Evolutionary conservation across 2,797 vertebrate species (phyloP), one percentile per base, ranked within the genome.

Genomic region (Coregonus ussuriensis): DNA sequence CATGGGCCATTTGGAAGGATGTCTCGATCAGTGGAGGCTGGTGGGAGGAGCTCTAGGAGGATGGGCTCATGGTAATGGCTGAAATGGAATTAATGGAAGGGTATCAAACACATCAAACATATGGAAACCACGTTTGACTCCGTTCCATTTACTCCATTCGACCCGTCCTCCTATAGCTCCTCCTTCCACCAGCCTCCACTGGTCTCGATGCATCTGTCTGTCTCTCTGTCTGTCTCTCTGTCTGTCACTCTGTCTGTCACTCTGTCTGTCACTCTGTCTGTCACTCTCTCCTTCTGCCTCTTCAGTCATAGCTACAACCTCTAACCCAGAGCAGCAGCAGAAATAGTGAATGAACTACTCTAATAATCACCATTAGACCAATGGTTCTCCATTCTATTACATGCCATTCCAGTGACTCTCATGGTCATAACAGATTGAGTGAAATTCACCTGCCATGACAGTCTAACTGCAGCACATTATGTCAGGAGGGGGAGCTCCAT

Each of bases 381-480:
- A 88, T 85, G 84, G 83, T 76, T 81, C 77, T 63, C 63, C 35
- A 70, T 88, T 91, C 87, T 89, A 91, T 88, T 88, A 82, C 83
- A 81, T 77, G 86, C 79, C 86, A 83, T 89, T 85, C 80, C 59
- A 81, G 85, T 81, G 85, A 92, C 87, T 80, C 86, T 86, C 88
- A 85, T 77, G 89, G 89, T 83, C 88, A 87, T 91, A 90, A 89
- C 81, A 82, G 81, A 69, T 21, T 0, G 85, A 84, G 79, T 82
- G 88, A 88, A 91, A 92, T 89, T 87, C 88, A 91, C 88, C 81
- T 83, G 82, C 87, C 87, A 85, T 88, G 87, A 87, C 88, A 83
- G 77, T 86, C 86, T 84, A 68, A 85, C 83, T 81, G 87, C 80
- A 78, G 86, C 89, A 85, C 89, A 93, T 47, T 92, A 92, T 91